A percentile compares a stretch with the other conserved stretches of the same genome.
Evolutionary conservation across 1,140 invertebrate species (phyloP).

Genomic region (Hormaphis cornu): DNA sequence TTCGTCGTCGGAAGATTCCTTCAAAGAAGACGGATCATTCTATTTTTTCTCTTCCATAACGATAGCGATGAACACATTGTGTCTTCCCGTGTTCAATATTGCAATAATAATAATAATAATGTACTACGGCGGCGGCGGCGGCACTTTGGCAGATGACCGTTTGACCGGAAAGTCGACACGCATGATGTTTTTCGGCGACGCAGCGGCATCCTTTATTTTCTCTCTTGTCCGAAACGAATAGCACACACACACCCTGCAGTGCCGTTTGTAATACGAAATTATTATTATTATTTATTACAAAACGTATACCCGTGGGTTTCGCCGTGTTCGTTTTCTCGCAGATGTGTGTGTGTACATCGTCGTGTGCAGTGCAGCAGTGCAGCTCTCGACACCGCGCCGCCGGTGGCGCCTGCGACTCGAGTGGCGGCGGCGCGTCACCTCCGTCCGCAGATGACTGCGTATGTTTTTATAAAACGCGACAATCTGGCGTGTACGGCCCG

Average conservation of each 20-base stretch:
- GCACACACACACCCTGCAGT: background rate
- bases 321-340: too few species aligned
- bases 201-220: slow-evolving; percentile 21
- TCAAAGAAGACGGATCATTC: too few species aligned
- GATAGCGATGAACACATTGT: too few species aligned
- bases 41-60: too few species aligned
- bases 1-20: too few species aligned
- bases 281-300: too few species aligned
- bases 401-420: slow-evolving; percentile 26
- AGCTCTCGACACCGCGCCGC: slow-evolving; percentile 22
- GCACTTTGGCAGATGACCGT: slow-evolving; percentile 20
- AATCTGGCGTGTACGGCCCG: too few species aligned
- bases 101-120: background rate
- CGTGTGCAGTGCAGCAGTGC: too few species aligned
- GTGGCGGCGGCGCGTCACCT: background rate
- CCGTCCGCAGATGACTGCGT: too few species aligned
- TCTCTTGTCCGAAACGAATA: slow-evolving; percentile 16
- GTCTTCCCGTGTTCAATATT: too few species aligned
- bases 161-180: slow-evolving; percentile 31
- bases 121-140: slow-evolving; percentile 1
- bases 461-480: too few species aligned
- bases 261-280: background rate
- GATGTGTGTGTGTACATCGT: background rate
- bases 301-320: too few species aligned
- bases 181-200: background rate